Conservation (phyloP, 2,797 vertebrate species). For the Cuniculus paca region DNA sequence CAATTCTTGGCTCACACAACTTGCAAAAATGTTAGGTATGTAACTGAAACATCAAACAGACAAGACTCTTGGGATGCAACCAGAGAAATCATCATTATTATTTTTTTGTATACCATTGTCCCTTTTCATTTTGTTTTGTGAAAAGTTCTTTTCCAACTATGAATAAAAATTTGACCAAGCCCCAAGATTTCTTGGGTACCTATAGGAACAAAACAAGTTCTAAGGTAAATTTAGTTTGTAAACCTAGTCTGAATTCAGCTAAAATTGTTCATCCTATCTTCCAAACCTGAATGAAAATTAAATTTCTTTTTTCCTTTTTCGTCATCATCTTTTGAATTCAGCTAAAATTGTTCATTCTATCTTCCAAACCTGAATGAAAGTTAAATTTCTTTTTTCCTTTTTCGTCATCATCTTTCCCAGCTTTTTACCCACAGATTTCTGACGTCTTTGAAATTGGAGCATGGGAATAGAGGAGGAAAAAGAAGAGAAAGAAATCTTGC, state of each 20-base stretch:
- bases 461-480: neutral
- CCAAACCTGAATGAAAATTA: conserved; percentile 23
- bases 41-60: conserved; percentile 3
- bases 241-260: conserved; percentile 16
- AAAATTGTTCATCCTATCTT: neutral
- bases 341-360: neutral
- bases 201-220: conserved; percentile 1
- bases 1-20: conserved; percentile 47
- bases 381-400: neutral
- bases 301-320: neutral
- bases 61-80: conserved; percentile 50
- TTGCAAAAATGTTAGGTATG: conserved; percentile 48
- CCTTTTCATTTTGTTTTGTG: conserved; percentile 48
- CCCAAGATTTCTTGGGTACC: conserved; percentile 2
- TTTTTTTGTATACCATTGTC: neutral
- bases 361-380: conserved; percentile 30
- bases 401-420: neutral
- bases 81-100: neutral
- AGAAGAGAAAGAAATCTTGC: neutral
- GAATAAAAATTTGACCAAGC: conserved; percentile 31
- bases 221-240: conserved; percentile 54
- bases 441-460: neutral
- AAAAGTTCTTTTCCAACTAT: neutral
- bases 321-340: neutral
- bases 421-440: neutral